Conservation (phyloP, 2,113 vertebrate species). For the Onychostruthus taczanowskii region DNA sequence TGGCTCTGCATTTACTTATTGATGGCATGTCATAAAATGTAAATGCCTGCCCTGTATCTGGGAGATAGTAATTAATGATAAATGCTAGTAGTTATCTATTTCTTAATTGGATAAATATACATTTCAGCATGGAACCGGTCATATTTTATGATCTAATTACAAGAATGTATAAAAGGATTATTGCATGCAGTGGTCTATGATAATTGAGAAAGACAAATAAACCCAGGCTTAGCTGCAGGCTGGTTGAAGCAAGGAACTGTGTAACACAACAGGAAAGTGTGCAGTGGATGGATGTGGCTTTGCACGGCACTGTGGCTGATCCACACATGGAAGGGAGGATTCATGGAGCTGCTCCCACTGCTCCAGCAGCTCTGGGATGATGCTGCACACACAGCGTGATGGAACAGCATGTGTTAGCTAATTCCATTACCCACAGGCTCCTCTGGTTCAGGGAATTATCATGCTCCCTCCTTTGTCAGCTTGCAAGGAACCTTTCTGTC, state of each 20-base stretch:
- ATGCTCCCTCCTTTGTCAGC: neutral
- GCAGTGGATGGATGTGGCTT: neutral
- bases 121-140: neutral
- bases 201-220: constrained; percentile 18
- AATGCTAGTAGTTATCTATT: neutral
- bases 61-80: constrained; percentile 25
- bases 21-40: neutral
- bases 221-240: neutral
- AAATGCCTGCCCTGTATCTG: neutral
- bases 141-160: constrained; percentile 41
- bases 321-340: neutral
- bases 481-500: neutral
- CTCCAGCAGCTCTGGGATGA: neutral
- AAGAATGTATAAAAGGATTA: constrained; percentile 9
- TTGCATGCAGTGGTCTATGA: neutral
- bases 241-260: neutral
- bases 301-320: neutral
- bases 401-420: neutral
- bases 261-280: neutral
- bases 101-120: constrained; percentile 29
- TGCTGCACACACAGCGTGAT: neutral
- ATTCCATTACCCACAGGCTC: neutral
- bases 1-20: neutral
- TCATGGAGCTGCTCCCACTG: neutral
- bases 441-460: neutral